Conservation (phyloP, 2,797 vertebrate genomes). For the Sarcoramphus papa region DNA sequence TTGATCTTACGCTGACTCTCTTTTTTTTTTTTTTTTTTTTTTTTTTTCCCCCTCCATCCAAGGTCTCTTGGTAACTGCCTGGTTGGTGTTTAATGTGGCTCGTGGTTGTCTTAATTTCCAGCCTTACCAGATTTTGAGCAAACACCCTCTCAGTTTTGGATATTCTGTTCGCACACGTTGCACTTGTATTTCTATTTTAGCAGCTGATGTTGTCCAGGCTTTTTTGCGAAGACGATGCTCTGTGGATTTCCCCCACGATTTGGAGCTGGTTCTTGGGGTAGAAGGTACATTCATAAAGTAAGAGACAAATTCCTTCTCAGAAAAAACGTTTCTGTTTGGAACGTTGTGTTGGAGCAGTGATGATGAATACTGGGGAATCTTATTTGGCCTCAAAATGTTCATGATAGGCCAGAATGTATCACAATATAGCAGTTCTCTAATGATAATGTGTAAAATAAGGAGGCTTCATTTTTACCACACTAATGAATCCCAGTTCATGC, state of each 20-base stretch:
- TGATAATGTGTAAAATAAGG: fast-evolving
- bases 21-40: too few species aligned
- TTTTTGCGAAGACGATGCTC: not conserved
- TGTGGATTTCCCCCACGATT: not conserved
- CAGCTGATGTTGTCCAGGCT: not conserved
- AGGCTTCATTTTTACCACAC: not conserved
- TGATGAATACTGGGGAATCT: not conserved
- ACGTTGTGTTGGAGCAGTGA: not conserved
- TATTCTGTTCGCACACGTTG: not conserved
- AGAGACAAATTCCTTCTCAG: not conserved
- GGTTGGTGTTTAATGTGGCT: not conserved
- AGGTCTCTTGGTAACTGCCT: not conserved
- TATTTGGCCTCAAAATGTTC: not conserved
- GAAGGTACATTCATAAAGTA: not conserved
- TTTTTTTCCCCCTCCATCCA: fast-evolving
- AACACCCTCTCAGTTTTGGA: not conserved
- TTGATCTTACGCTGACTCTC: not conserved
- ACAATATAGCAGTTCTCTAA: not conserved
- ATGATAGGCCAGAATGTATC: not conserved
- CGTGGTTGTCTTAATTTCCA: not conserved
- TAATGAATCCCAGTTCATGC: not conserved
- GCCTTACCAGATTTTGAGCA: not conserved
- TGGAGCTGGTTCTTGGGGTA: not conserved
- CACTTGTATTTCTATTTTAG: not conserved
- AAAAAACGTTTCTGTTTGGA: not conserved